Evolutionary conservation across 2,797 vertebrate genomes (phyloP).

Genomic region (Pseudochaenichthys georgianus): DNA sequence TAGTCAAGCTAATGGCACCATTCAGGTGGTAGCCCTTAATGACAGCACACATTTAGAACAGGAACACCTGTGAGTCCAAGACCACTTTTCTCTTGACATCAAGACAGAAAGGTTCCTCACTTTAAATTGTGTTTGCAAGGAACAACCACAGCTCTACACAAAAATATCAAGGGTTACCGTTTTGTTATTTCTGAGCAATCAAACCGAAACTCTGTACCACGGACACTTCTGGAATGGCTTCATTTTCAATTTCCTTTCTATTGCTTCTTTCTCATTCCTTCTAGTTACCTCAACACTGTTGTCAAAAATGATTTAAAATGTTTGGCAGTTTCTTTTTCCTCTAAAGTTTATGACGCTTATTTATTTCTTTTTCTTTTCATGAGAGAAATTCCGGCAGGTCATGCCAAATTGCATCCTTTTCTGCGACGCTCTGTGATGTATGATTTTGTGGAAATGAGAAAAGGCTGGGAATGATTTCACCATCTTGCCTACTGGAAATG

Average conservation of each 20-base stretch:
- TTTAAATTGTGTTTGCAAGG: constrained; percentile 2
- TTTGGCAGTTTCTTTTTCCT: constrained; percentile 37
- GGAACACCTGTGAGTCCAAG: constrained; percentile 11
- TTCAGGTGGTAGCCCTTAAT: constrained; percentile 18
- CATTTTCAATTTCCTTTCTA: constrained; percentile 41
- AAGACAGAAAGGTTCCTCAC: constrained; percentile 1
- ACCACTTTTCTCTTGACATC: constrained; percentile 16
- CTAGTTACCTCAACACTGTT: constrained; percentile 31
- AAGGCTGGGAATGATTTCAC: constrained; percentile 67
- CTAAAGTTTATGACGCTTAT: constrained; percentile 47
- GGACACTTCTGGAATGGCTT: constrained; percentile 38
- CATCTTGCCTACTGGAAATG: constrained; percentile 51
- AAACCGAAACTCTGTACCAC: constrained; percentile 21
- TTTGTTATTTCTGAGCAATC: constrained; percentile 46
- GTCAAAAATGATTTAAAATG: constrained; percentile 56
- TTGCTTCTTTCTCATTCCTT: constrained; percentile 22
- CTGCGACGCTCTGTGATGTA: constrained; percentile 39
- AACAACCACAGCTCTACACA: not conserved
- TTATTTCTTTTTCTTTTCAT: constrained; percentile 41
- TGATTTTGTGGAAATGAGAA: constrained; percentile 62
- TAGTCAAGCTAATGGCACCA: constrained; percentile 31
- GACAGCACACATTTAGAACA: constrained; percentile 16
- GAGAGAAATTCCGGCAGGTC: constrained; percentile 52
- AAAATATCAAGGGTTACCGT: constrained; percentile 28
- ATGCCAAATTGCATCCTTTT: constrained; percentile 55